Evolutionary conservation across 1,140 invertebrate species (phyloP).

Genomic region (Glossosoma conforme): DNA sequence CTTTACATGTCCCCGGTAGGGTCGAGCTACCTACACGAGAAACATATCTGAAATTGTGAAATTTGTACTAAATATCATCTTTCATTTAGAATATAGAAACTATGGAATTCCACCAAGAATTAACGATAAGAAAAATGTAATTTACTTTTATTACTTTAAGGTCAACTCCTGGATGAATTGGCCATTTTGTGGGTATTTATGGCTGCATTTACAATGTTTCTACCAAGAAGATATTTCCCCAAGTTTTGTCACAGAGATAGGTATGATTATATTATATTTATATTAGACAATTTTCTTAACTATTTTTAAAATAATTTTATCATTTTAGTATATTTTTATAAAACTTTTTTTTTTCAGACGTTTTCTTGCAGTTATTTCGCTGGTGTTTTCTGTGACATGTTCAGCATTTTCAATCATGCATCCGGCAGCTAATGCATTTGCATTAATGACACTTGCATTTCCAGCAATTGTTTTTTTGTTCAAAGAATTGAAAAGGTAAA

Average conservation of each 20-base stretch:
- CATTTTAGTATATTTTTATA: constrained; percentile 15
- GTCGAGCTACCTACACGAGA: no score
- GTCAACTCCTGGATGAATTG: constrained; percentile 73
- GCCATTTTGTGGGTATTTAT: constrained; percentile 78
- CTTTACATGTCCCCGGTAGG: no score
- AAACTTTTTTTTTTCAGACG: constrained; percentile 43
- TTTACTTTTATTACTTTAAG: constrained; percentile 36
- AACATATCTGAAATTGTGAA: no score
- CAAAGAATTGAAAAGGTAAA: constrained; percentile 61
- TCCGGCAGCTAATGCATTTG: constrained; percentile 73
- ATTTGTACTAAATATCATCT: no score
- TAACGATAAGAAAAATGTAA: constrained; percentile 18
- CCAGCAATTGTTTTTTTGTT: constrained; percentile 64
- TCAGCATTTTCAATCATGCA: constrained; percentile 65
- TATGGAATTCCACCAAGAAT: no score
- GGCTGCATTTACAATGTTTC: constrained; percentile 68
- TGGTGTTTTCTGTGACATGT: constrained; percentile 55
- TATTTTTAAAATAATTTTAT: constrained; percentile 15
- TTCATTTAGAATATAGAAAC: constrained; percentile 3
- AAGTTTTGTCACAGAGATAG: constrained; percentile 59
- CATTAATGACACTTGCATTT: constrained; percentile 67
- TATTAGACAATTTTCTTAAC: constrained; percentile 12
- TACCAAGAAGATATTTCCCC: constrained; percentile 65
- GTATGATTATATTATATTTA: constrained; percentile 41
- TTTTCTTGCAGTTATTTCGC: constrained; percentile 50